These are phyloP conservation scores for Drosophila tropicalis DNA, from an alignment of 1,140 invertebrate genomes.

Conservation along the genomic window DNA sequence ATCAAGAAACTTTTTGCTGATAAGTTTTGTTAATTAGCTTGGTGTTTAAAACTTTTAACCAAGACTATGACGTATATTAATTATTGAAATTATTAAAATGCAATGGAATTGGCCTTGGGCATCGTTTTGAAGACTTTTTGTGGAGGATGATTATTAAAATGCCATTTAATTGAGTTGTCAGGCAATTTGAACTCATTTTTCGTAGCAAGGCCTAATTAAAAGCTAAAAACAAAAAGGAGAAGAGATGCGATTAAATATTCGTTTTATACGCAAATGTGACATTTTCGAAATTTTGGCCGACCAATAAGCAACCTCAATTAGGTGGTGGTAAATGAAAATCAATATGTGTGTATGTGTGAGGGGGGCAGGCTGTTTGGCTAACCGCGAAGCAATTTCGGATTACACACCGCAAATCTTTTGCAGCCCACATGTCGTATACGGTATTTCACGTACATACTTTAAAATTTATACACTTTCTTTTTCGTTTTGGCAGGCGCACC, in stretches of 20 bases:
- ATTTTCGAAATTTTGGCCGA: neutral
- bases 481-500: constrained; percentile 87
- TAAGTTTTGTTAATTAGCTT: constrained; percentile 76
- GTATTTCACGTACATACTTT: constrained; percentile 10
- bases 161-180: constrained; percentile 64
- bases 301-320: constrained; percentile 4
- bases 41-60: constrained; percentile 69
- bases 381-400: neutral
- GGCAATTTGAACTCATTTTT: constrained; percentile 69
- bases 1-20: constrained; percentile 45
- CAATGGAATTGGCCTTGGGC: constrained; percentile 30
- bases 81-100: constrained; percentile 18
- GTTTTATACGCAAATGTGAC: neutral
- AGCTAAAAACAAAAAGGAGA: neutral
- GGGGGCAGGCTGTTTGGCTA: neutral
- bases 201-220: constrained; percentile 4
- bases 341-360: constrained; percentile 1
- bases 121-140: constrained; percentile 21
- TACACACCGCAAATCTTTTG: neutral
- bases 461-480: neutral
- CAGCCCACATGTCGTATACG: constrained; percentile 34
- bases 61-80: constrained; percentile 4
- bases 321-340: constrained; percentile 23
- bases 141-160: constrained; percentile 60
- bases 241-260: neutral